A percentile compares a stretch with the other conserved stretches of the same genome.
Conservation (phyloP, 1,140 invertebrate species). For the Drosophila tani region DNA sequence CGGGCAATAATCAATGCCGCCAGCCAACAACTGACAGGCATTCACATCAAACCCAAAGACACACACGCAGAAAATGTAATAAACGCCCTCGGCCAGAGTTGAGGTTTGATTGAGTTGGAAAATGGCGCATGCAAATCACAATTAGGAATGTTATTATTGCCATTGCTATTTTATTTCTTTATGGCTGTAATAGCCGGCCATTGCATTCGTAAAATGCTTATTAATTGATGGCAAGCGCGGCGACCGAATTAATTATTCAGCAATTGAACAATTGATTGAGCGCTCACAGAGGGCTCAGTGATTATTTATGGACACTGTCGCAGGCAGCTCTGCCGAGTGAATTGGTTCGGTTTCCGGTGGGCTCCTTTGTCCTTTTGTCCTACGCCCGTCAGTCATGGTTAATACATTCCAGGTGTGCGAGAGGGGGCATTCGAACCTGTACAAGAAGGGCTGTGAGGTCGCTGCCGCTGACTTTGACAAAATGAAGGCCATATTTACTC, state of each 20-base stretch:
- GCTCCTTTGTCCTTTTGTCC: constrained; percentile 22
- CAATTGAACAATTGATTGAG: constrained; percentile 55
- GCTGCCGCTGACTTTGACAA: constrained; percentile 70
- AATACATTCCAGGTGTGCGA: constrained; percentile 8
- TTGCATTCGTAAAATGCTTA: constrained; percentile 50
- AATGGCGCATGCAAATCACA: constrained; percentile 55
- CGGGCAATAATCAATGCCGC: constrained; percentile 32
- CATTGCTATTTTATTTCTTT: constrained; percentile 12
- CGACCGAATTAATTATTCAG: constrained; percentile 56
- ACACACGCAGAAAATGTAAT: constrained; percentile 28
- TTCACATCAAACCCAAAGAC: constrained; percentile 3
- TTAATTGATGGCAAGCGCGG: constrained; percentile 55
- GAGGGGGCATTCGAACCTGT: constrained; percentile 2
- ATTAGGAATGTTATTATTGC: constrained; percentile 44
- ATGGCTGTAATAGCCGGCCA: constrained; percentile 41
- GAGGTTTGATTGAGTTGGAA: constrained; percentile 35
- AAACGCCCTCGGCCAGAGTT: constrained; percentile 37
- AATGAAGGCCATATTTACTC: constrained; percentile 50
- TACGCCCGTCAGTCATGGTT: constrained; percentile 21
- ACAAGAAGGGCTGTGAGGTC: constrained; percentile 17
- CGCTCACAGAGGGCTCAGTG: constrained; percentile 19
- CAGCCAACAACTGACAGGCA: constrained; percentile 24
- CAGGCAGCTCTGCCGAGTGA: constrained; percentile 2
- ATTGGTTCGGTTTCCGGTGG: constrained; percentile 14
- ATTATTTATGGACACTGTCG: constrained; percentile 44